These are phyloP conservation scores for Aplysina aerophoba DNA, from an alignment of 37 sponge, comb jelly and placozoan genomes.

Conservation along the genomic window DNA sequence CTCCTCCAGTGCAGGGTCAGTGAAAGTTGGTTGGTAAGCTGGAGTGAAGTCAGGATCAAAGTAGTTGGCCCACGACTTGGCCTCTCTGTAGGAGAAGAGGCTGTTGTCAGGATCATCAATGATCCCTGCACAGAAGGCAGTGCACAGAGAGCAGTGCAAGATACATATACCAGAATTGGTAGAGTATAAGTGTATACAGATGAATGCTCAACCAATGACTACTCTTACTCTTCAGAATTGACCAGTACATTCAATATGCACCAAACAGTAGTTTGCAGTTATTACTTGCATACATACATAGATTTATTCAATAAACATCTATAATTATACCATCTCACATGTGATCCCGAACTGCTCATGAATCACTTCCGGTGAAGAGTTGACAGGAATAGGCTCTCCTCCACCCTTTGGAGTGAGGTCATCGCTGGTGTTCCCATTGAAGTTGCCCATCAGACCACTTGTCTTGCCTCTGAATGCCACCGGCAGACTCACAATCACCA, in stretches of 20 bases:
- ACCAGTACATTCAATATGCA: background rate
- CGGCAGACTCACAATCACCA: constrained; percentile 36
- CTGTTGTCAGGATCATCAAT: constrained; percentile 35
- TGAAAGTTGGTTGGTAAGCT: background rate
- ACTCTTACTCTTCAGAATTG: background rate
- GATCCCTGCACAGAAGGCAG: constrained; percentile 72
- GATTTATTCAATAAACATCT: background rate
- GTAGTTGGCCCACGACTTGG: constrained; percentile 36
- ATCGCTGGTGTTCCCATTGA: constrained; percentile 56
- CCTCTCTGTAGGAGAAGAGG: constrained; percentile 56
- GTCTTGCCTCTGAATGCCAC: constrained; percentile 3
- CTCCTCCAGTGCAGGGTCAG: constrained; percentile 22
- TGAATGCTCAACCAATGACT: background rate
- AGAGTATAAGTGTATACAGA: background rate
- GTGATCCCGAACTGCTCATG: constrained; percentile 62
- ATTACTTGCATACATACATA: too few species aligned
- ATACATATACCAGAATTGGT: background rate
- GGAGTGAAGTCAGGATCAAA: constrained; percentile 49
- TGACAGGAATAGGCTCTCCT: constrained; percentile 24
- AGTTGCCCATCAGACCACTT: constrained; percentile 55
- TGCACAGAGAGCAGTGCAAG: background rate
- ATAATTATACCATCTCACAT: constrained; percentile 58
- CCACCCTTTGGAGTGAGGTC: constrained; percentile 40
- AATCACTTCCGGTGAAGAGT: constrained; percentile 40
- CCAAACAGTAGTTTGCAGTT: too few species aligned